Evolutionary conservation across 2,113 vertebrate genomes (phyloP).

Genomic region (Lucifuga dentata): DNA sequence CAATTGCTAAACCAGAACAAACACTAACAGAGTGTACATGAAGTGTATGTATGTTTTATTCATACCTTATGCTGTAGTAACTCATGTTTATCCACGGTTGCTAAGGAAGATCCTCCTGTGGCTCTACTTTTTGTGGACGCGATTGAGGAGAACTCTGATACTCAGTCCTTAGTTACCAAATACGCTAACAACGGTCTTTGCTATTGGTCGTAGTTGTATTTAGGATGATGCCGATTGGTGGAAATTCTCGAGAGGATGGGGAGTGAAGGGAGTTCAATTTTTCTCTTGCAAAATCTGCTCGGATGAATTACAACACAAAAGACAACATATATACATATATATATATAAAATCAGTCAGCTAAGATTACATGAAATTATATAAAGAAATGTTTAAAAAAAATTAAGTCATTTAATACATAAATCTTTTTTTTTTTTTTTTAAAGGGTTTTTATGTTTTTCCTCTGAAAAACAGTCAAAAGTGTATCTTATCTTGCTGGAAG

Average conservation of each 20-base stretch:
- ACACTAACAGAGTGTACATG: neutral
- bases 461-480: too few species aligned
- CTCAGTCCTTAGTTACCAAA: slow-evolving; percentile 70
- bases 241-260: neutral
- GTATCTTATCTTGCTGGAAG: too few species aligned
- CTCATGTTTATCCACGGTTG: slow-evolving; percentile 86
- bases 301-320: too few species aligned
- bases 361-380: too few species aligned
- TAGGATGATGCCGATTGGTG: slow-evolving; percentile 61
- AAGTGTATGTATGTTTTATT: neutral
- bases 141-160: slow-evolving; percentile 44
- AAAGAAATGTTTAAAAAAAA: too few species aligned
- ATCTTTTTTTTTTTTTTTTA: too few species aligned
- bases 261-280: neutral
- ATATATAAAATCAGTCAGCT: too few species aligned
- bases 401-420: too few species aligned
- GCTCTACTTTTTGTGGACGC: slow-evolving; percentile 54
- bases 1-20: neutral
- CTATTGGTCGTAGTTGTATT: slow-evolving; percentile 66
- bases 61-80: slow-evolving; percentile 84
- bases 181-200: slow-evolving; percentile 46
- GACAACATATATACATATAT: too few species aligned
- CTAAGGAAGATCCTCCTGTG: slow-evolving; percentile 79
- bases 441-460: too few species aligned
- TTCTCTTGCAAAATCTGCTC: too few species aligned